Percentiles rank a stretch among this genome's conserved stretches.
Evolutionary conservation across 2,888 invertebrate genomes (phyloP).

Genomic region (Dryadula phaetusa): DNA sequence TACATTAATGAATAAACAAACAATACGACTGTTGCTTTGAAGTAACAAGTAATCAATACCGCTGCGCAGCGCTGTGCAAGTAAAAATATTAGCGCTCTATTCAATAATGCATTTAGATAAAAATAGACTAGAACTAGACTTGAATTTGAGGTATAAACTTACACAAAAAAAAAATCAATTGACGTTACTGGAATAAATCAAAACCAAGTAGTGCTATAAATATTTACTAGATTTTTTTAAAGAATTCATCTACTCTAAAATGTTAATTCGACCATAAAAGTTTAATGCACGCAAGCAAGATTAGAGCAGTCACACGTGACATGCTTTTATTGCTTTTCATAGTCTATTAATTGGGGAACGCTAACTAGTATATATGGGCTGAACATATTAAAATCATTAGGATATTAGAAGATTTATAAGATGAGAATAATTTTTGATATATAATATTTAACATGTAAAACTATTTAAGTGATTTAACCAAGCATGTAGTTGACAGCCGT

Average conservation of each 20-base stretch:
- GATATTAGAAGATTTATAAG: neutral
- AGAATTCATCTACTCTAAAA: neutral
- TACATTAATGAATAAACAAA: neutral
- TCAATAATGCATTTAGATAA: neutral
- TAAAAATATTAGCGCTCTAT: slow-evolving; percentile 3
- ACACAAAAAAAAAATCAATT: no score
- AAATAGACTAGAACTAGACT: neutral
- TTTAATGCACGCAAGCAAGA: neutral
- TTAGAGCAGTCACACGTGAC: neutral
- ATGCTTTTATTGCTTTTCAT: neutral
- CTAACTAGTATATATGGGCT: no score
- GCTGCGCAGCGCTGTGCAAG: slow-evolving; percentile 6
- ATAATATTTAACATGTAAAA: neutral
- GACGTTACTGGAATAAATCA: neutral
- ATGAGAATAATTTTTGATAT: no score
- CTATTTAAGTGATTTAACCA: slow-evolving; percentile 8
- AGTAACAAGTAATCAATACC: slow-evolving; percentile 19
- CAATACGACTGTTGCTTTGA: slow-evolving; percentile 11
- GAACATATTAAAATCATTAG: neutral
- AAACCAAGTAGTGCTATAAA: neutral
- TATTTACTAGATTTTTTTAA: neutral
- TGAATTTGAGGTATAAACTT: no score
- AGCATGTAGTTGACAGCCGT: slow-evolving; percentile 10
- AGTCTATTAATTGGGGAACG: neutral
- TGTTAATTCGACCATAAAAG: slow-evolving; percentile 7